phyloP scores from a whole-genome alignment of 2,113 vertebrate species.

The Ceyx melanurus region DNA sequence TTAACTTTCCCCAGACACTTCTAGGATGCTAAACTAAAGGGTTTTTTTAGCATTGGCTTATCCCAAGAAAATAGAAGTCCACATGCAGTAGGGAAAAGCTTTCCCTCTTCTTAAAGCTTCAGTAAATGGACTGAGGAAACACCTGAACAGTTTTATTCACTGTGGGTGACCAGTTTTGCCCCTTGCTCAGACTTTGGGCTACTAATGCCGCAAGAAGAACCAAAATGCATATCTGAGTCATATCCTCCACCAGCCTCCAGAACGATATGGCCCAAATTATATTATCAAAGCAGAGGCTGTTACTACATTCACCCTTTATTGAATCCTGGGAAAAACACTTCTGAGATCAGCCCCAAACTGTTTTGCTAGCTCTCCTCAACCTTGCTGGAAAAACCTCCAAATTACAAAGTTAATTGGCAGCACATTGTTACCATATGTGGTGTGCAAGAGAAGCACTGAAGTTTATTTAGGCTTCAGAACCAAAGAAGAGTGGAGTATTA shows the following conservation, averaged over 20 bases:
- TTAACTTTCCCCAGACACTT: background rate
- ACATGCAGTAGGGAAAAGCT: background rate
- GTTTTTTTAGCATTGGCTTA: background rate
- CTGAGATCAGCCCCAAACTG: conserved; percentile 60
- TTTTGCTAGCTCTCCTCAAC: conserved; percentile 57
- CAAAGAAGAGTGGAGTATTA: conserved; percentile 53
- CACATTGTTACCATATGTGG: conserved; percentile 73
- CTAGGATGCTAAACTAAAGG: background rate
- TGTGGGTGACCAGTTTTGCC: background rate
- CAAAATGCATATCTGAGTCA: background rate
- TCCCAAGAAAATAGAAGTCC: background rate
- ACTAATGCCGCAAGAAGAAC: background rate
- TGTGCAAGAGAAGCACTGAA: conserved; percentile 22
- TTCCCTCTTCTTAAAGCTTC: background rate
- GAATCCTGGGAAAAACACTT: conserved; percentile 57
- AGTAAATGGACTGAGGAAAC: background rate
- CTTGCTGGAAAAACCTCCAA: conserved; percentile 56
- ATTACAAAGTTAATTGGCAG: conserved; percentile 70
- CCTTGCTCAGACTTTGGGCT: background rate
- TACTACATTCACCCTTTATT: conserved; percentile 59
- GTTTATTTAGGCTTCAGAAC: conserved; percentile 65
- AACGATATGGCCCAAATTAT: conserved; percentile 68
- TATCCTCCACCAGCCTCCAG: background rate
- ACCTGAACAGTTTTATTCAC: background rate
- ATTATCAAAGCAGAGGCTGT: conserved; percentile 58